These are phyloP conservation scores for Drosophila pseudoobscura DNA, from an alignment of 1,140 invertebrate genomes.

Conservation along the genomic window DNA sequence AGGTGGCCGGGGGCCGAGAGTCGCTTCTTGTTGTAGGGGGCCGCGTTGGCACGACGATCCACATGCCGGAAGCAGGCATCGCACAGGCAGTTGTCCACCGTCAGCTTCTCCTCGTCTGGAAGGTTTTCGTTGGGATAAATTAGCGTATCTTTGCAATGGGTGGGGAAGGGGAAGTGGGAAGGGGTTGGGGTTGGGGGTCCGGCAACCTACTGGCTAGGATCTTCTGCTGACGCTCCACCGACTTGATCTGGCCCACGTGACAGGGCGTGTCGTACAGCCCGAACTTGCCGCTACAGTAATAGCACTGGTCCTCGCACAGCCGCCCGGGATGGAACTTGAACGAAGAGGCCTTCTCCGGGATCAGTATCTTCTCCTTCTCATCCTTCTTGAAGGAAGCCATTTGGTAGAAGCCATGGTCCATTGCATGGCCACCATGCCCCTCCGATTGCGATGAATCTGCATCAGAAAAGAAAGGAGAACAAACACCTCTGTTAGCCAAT, in stretches of 20 bases:
- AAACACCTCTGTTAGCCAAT: too few relatives aligned
- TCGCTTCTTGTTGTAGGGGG: slow-evolving; percentile 85
- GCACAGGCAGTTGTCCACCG: slow-evolving; percentile 91
- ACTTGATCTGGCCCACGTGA: slow-evolving; percentile 93
- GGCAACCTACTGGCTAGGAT: slow-evolving; percentile 87
- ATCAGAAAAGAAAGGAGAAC: not conserved
- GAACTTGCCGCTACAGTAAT: slow-evolving; percentile 93
- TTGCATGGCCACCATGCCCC: slow-evolving; percentile 54
- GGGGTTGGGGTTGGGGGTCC: too few relatives aligned
- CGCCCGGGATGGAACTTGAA: slow-evolving; percentile 92
- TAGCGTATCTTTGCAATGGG: not conserved
- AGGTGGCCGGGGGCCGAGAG: slow-evolving; percentile 78
- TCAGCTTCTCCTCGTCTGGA: slow-evolving; percentile 89
- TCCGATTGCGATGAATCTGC: slow-evolving; percentile 79
- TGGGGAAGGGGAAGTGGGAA: not conserved
- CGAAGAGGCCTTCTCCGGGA: slow-evolving; percentile 93
- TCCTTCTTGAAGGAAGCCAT: slow-evolving; percentile 86
- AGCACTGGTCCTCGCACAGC: slow-evolving; percentile 91
- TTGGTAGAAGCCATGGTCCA: slow-evolving; percentile 64
- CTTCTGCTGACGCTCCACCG: slow-evolving; percentile 89
- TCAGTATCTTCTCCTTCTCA: slow-evolving; percentile 88
- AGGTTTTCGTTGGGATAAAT: not conserved
- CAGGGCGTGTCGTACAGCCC: slow-evolving; percentile 92
- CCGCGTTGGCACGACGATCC: slow-evolving; percentile 89
- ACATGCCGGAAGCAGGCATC: slow-evolving; percentile 93